These are phyloP conservation scores for Dorcus parallelipipedus DNA, from an alignment of 2,888 invertebrate genomes.

Conservation along the genomic window DNA sequence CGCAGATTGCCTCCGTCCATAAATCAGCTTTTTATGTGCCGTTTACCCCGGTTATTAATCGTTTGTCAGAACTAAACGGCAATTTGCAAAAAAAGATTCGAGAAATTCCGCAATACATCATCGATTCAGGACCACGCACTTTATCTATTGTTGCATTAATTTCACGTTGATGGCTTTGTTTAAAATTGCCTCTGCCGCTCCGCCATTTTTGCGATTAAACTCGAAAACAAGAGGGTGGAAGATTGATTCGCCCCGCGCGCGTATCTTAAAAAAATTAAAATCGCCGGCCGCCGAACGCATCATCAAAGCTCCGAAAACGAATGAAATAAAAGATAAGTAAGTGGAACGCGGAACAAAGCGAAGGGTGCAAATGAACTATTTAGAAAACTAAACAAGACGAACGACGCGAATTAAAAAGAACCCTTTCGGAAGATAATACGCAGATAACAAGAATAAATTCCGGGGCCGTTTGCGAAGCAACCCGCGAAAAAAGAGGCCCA, in stretches of 20 bases:
- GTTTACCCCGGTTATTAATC: slow-evolving; percentile 49
- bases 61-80: slow-evolving; percentile 43
- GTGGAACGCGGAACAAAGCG: neutral
- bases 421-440: slow-evolving; percentile 41
- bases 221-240: no score
- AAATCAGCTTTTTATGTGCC: slow-evolving; percentile 50
- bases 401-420: slow-evolving; percentile 40
- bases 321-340: neutral
- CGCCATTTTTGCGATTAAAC: no score
- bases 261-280: no score
- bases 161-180: slow-evolving; percentile 9
- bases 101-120: slow-evolving; percentile 36
- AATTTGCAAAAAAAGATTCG: slow-evolving; percentile 38
- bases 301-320: neutral
- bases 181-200: slow-evolving; percentile 10
- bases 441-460: slow-evolving; percentile 38
- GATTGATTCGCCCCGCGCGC: no score
- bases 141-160: slow-evolving; percentile 26
- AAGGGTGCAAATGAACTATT: neutral
- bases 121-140: slow-evolving; percentile 31
- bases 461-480: slow-evolving; percentile 31
- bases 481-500: slow-evolving; percentile 31
- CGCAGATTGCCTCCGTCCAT: slow-evolving; percentile 23
- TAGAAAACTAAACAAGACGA: slow-evolving; percentile 11
- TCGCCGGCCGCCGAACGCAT: no score